phyloP scores from a whole-genome alignment of 2,888 invertebrate species.

The Girardia tigrina region DNA sequence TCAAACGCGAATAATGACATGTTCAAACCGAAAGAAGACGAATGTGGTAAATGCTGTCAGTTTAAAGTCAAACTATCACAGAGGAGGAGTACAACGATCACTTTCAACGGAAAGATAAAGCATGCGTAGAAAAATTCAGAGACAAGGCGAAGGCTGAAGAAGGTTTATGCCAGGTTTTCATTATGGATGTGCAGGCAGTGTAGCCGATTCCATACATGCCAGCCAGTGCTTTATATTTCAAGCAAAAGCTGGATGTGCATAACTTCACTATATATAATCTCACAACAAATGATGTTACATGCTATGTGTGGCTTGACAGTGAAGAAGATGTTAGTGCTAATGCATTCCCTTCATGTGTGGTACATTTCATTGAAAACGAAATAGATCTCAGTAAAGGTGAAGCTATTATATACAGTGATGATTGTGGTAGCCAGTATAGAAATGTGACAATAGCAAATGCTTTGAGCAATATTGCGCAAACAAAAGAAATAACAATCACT shows the following conservation, averaged over 20 bases:
- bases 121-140: background rate
- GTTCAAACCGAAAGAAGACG: slow-evolving; percentile 25
- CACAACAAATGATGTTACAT: slow-evolving; percentile 38
- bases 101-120: background rate
- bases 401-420: too few relatives aligned
- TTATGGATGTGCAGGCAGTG: slow-evolving; percentile 38
- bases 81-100: background rate
- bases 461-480: too few relatives aligned
- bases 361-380: slow-evolving; percentile 38
- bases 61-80: slow-evolving; percentile 35
- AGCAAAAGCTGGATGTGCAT: slow-evolving; percentile 33
- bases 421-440: too few relatives aligned
- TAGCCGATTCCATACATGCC: slow-evolving; percentile 37
- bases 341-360: slow-evolving; percentile 39
- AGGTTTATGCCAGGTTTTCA: too few relatives aligned
- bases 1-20: background rate
- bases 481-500: too few relatives aligned
- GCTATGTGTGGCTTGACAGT: slow-evolving; percentile 41
- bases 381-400: too few relatives aligned
- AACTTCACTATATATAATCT: slow-evolving; percentile 37
- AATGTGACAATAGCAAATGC: too few relatives aligned
- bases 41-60: slow-evolving; percentile 11
- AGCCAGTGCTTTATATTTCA: slow-evolving; percentile 38
- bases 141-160: slow-evolving; percentile 8
- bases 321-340: slow-evolving; percentile 39